Conservation (phyloP, 2,797 vertebrate genomes). For the Cygnus olor region DNA sequence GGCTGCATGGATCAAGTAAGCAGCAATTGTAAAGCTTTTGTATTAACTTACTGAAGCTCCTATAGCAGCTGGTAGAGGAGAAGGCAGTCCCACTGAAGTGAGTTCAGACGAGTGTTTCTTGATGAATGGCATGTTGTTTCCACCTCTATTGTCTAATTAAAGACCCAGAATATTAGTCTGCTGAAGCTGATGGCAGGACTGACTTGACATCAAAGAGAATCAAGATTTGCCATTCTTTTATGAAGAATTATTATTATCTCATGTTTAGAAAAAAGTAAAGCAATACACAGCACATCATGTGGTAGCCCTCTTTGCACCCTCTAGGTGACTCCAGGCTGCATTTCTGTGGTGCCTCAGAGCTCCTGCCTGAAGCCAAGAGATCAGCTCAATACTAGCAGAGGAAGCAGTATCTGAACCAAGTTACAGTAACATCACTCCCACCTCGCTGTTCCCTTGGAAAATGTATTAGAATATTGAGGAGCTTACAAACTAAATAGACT, state of each 20-base stretch:
- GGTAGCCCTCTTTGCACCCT: not conserved
- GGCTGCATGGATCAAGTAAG: constrained; percentile 32
- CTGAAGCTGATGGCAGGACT: not conserved
- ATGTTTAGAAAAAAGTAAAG: not conserved
- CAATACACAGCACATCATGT: not conserved
- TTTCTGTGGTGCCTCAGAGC: not conserved
- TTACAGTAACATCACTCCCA: too few species aligned
- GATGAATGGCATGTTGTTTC: constrained; percentile 8
- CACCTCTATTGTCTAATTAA: not conserved
- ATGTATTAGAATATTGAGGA: not conserved
- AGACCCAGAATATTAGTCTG: not conserved
- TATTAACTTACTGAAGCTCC: not conserved
- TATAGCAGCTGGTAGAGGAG: not conserved
- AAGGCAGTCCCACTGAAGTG: not conserved
- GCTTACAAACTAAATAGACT: not conserved
- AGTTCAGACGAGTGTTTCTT: not conserved
- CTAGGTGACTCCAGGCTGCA: not conserved
- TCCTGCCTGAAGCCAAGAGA: not conserved
- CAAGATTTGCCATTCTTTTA: not conserved
- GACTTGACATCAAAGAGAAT: constrained; percentile 33
- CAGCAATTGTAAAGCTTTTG: constrained; percentile 9
- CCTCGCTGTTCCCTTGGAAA: not conserved
- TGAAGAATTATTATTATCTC: not conserved
- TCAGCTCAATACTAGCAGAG: not conserved
- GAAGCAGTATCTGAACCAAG: not conserved